Conservation (phyloP, 2,888 invertebrate species). For the Pammene fasciana region DNA sequence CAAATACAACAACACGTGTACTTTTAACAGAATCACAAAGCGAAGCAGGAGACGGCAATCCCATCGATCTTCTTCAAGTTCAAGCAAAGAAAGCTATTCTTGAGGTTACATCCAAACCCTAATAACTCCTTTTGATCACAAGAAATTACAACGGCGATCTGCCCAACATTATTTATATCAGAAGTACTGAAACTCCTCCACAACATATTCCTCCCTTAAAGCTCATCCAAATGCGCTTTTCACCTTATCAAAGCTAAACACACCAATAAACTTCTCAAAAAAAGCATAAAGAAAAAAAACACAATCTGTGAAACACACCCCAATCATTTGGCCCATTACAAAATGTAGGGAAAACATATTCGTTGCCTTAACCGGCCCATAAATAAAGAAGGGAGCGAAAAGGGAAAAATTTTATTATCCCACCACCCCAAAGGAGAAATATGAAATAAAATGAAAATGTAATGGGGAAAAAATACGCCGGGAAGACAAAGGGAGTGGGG, state of each 20-base stretch:
- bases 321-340: conserved; percentile 82
- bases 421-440: conserved; percentile 76
- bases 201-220: background rate
- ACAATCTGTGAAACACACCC: conserved; percentile 75
- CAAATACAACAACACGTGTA: too few relatives aligned
- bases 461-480: conserved; percentile 82
- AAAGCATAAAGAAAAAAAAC: conserved; percentile 57
- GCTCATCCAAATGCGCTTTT: conserved; percentile 12
- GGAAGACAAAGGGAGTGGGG: conserved; percentile 79
- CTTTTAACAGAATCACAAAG: too few relatives aligned
- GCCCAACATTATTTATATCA: too few relatives aligned
- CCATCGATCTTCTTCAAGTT: too few relatives aligned
- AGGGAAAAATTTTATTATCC: conserved; percentile 82
- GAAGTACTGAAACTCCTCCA: too few relatives aligned
- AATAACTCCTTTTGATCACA: too few relatives aligned
- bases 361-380: conserved; percentile 74
- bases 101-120: too few relatives aligned
- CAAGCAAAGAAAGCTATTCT: too few relatives aligned
- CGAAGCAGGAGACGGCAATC: too few relatives aligned
- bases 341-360: conserved; percentile 81
- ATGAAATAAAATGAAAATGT: conserved; percentile 84
- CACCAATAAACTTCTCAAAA: conserved; percentile 22
- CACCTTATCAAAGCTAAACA: conserved; percentile 23
- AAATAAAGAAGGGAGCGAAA: conserved; percentile 76
- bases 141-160: too few relatives aligned